Evolutionary conservation across 2,797 vertebrate genomes (phyloP), one percentile per base, ranked within the genome.

Genomic region (Argyrosomus regius): DNA sequence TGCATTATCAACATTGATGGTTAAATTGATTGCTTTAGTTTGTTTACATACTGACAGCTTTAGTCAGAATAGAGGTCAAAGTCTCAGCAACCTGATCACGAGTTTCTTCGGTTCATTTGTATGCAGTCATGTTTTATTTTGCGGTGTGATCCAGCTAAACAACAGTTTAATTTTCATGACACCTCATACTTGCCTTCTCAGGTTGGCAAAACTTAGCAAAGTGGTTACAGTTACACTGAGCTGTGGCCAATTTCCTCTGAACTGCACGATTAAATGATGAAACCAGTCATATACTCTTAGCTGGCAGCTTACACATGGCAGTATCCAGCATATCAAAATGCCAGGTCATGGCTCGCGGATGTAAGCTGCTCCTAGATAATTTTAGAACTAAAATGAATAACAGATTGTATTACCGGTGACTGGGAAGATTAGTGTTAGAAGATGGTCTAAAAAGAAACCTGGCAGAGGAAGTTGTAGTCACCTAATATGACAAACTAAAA

Each of bases 331-430:
- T 62, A 56, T 85, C 22, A 63, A 50, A 73, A 64, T 43, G 20
- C 6, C 10, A 69, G 41, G 62, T 75, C 74, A 49, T 13, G 39
- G 6, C 78, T 59, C 58, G 18, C 20, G 6, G 1, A 62, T 60
- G 24, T 66, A 6, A 59, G 52, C 11, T 6, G 20, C 22, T 17
- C 3, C n/a, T 24, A 24, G 68, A 87, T 86, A 39, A 60, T 60
- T 80, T 81, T 74, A 85, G 77, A 64, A 18, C 6, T 35, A 39
- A 59, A 43, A 14, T 31, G 22, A 87, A 77, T 31, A 80, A 81
- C 50, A 58, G 69, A 66, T 82, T 69, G 20, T 70, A 43, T 73
- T 65, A 62, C 75, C 31, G 9, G 3, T 54, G 45, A 39, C 11
- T 28, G 16, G 7, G 8, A 10, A 66, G n/a, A 9, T 56, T 13